Evolutionary conservation across 2,888 invertebrate species (phyloP), one percentile per base, ranked within the genome.

Genomic region (Leucoptera coffeella): DNA sequence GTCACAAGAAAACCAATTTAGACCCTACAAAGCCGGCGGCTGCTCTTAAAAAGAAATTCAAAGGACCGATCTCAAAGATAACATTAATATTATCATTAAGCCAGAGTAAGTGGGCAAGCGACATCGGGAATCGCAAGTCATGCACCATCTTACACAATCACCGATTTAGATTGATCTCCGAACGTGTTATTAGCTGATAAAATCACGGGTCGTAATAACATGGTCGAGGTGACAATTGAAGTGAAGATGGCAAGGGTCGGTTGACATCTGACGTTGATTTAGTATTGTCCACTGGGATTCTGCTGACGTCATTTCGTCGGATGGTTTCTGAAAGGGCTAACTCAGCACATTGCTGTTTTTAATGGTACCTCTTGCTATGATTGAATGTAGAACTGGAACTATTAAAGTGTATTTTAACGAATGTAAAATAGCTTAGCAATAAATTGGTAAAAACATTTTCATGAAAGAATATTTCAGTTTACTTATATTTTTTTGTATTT

Each of bases 181-280:
- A n/a, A 2, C 2, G 21, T 6, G 2, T 14, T 12, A 11, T 14
- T 5, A 14, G 14, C n/a, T 3, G 5, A 7, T 14, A 8, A 10
- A 4, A 35, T 36, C 29, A 32, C 14, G 31, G 56, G 15, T 46
- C 61, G 38, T 25, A 24, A 28, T 47, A 41, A 4, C 35, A 14
- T 55, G 53, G 64, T 39, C 36, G 29, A 23, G 31, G 37, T 35
- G 36, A 44, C 49, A 50, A 53, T 51, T 14, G 25, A 4, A 13
- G 13, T 41, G 39, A 37, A 43, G 46, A 50, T 45, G 42, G 43
- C 45, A 45, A 56, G 53, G 59, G 55, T 41, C 35, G 39, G 60
- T 58, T 61, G 64, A 67, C 65, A 64, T 56, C 54, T 58, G 65
- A 67, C 62, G 65, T 64, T 67, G 65, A 67, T 65, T 65, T 57